These are phyloP conservation scores for Pangasius larnaudii DNA, from an alignment of 2,797 vertebrate species.

Conservation along the genomic window DNA sequence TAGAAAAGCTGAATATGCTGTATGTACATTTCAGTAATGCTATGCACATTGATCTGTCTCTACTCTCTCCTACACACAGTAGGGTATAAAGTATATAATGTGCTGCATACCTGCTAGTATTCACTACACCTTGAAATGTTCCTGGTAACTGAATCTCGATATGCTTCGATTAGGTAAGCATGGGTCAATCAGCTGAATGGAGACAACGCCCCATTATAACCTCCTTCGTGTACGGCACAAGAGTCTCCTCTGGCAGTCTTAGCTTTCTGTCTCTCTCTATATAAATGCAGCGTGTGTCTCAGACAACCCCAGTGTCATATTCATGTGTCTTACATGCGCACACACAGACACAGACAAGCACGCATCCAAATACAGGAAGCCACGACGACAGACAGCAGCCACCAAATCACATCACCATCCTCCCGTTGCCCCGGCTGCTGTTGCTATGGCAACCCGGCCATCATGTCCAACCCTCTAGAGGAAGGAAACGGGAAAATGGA, in stretches of 20 bases:
- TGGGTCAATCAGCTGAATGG: slow-evolving; percentile 54
- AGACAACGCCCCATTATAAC: slow-evolving; percentile 48
- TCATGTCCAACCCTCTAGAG: slow-evolving; percentile 59
- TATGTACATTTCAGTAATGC: neutral
- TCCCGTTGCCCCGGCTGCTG: slow-evolving; percentile 72
- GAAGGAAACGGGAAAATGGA: slow-evolving; percentile 58
- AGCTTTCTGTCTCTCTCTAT: slow-evolving; percentile 12
- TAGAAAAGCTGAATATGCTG: slow-evolving; percentile 10
- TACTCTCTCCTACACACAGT: neutral
- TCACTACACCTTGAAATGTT: neutral
- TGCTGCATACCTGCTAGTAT: neutral
- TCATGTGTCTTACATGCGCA: neutral
- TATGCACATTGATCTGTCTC: neutral
- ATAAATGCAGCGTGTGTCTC: slow-evolving; percentile 2
- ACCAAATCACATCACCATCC: slow-evolving; percentile 64
- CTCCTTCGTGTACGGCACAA: neutral
- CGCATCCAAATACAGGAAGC: slow-evolving; percentile 33
- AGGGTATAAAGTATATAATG: neutral
- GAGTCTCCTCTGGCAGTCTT: neutral
- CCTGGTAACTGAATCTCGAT: neutral
- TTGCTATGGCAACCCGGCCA: slow-evolving; percentile 77
- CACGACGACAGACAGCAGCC: slow-evolving; percentile 48
- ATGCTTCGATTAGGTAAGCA: neutral
- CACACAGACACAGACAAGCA: slow-evolving; percentile 1
- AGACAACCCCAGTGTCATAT: neutral